Evolutionary conservation across 2,113 vertebrate species (phyloP).

Genomic region (Neotragus pygmaeus): DNA sequence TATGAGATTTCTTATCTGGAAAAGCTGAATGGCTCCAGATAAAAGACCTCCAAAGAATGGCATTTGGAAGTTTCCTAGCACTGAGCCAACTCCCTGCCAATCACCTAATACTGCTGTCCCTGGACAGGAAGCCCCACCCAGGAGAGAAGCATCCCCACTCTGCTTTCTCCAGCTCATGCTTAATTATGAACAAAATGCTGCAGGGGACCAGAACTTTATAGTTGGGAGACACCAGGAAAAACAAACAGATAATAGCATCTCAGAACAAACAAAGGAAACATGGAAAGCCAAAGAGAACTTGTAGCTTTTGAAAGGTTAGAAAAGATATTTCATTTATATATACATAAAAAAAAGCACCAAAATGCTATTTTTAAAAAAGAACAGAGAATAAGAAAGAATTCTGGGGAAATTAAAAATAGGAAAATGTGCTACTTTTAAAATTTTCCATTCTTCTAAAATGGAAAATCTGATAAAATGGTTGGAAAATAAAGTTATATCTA

Average conservation of each 20-base stretch:
- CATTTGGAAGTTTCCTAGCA: background rate
- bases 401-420: conserved; percentile 2
- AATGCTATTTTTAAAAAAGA: background rate
- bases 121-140: background rate
- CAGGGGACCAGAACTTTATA: background rate
- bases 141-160: background rate
- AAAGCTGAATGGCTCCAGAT: background rate
- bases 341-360: background rate
- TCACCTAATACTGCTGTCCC: background rate
- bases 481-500: background rate
- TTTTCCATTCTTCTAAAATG: background rate
- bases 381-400: background rate
- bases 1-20: background rate
- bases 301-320: background rate
- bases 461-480: background rate
- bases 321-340: background rate
- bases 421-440: background rate
- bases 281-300: background rate
- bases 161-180: background rate
- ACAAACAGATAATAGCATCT: background rate
- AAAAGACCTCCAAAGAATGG: background rate
- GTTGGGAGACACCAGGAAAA: background rate
- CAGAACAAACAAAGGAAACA: background rate
- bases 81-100: background rate
- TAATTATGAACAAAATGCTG: background rate